phyloP scores from a whole-genome alignment of 2,888 invertebrate genomes.

The Trissolcus japonicus region DNA sequence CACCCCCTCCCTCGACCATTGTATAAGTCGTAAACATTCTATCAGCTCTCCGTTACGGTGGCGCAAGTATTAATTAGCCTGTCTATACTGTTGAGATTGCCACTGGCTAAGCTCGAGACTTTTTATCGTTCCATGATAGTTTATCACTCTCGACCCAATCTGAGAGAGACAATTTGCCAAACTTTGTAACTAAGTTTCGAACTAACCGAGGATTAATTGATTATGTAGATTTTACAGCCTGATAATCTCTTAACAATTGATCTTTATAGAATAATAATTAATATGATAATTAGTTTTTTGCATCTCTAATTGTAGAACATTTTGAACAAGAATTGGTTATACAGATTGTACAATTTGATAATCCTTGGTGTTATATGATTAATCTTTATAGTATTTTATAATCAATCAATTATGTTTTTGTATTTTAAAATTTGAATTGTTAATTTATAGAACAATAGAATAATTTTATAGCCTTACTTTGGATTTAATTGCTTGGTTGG shows the following conservation, averaged over 20 bases:
- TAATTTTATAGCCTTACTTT: constrained; percentile 58
- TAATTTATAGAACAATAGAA: too few relatives aligned
- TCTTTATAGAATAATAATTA: too few relatives aligned
- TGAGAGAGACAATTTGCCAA: constrained; percentile 21
- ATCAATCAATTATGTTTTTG: too few relatives aligned
- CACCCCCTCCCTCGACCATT: not conserved
- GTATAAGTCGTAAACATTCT: constrained; percentile 15
- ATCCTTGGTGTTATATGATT: too few relatives aligned
- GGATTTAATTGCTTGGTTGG: constrained; percentile 70
- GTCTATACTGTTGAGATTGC: constrained; percentile 33
- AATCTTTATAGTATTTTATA: too few relatives aligned
- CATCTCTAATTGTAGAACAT: too few relatives aligned
- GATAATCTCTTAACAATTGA: too few relatives aligned
- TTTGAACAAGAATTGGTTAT: too few relatives aligned
- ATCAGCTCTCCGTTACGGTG: constrained; percentile 26
- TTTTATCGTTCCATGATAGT: constrained; percentile 35
- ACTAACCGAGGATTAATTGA: too few relatives aligned
- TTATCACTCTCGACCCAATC: constrained; percentile 14
- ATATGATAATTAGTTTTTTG: not conserved
- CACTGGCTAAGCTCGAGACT: constrained; percentile 21
- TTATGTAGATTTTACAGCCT: too few relatives aligned
- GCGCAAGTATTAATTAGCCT: constrained; percentile 44
- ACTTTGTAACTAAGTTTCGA: constrained; percentile 3
- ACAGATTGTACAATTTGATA: too few relatives aligned
- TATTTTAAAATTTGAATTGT: too few relatives aligned